These are phyloP conservation scores for Tetranychus cinnabarinus DNA, from an alignment of 1,140 invertebrate genomes.

Conservation along the genomic window DNA sequence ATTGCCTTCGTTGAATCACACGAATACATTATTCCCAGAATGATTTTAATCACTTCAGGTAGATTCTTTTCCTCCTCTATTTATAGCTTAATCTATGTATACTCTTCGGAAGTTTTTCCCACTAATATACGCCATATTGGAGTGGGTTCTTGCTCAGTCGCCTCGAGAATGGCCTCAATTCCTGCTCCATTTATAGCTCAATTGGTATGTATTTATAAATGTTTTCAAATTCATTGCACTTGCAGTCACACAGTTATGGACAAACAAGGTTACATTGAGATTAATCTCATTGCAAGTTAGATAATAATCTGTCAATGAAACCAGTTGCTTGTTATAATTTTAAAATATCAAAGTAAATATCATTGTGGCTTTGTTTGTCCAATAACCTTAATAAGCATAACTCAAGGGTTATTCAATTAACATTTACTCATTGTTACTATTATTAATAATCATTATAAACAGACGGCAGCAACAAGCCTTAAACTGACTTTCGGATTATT, in stretches of 20 bases:
- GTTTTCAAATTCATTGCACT: too few species aligned
- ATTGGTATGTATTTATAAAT: slow-evolving; percentile 18
- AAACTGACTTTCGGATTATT: neutral
- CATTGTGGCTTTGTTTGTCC: too few species aligned
- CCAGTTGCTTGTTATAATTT: neutral
- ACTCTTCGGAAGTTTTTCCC: slow-evolving; percentile 57
- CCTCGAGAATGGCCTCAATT: slow-evolving; percentile 19
- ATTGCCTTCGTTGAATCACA: neutral
- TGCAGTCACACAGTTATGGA: too few species aligned
- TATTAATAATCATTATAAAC: neutral
- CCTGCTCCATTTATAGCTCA: slow-evolving; percentile 25
- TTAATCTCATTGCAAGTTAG: too few species aligned
- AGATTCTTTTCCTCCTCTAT: slow-evolving; percentile 56
- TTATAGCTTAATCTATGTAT: slow-evolving; percentile 52
- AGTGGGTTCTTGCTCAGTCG: slow-evolving; percentile 18
- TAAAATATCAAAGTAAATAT: too few species aligned
- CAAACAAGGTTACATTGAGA: too few species aligned
- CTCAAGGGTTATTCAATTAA: neutral
- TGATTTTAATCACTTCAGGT: slow-evolving; percentile 45
- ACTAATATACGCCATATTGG: slow-evolving; percentile 26
- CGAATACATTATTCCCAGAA: slow-evolving; percentile 26
- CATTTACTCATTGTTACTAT: neutral
- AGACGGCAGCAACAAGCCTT: neutral
- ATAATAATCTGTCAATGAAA: too few species aligned
- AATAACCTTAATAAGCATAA: too few species aligned